phyloP scores from a whole-genome alignment of 1,140 invertebrate genomes.

The Cherax quadricarinatus region DNA sequence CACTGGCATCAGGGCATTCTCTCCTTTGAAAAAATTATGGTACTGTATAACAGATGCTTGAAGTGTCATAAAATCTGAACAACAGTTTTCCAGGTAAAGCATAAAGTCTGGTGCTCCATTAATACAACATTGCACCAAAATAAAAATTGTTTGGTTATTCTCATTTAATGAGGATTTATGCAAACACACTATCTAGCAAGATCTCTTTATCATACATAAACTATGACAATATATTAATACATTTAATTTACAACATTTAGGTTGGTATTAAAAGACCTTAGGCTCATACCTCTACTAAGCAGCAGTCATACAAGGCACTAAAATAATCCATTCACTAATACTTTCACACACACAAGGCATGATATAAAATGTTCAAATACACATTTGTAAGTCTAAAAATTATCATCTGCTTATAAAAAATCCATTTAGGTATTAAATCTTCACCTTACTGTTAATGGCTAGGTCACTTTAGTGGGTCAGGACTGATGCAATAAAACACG shows the following conservation, averaged over 20 bases:
- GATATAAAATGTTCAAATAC: constrained; percentile 11
- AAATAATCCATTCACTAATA: constrained; percentile 1
- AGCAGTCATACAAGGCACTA: background rate
- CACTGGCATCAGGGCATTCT: too few relatives aligned
- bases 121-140: too few relatives aligned
- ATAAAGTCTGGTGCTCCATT: too few relatives aligned
- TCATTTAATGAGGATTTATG: background rate
- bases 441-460: background rate
- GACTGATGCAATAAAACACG: background rate
- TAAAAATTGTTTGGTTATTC: too few relatives aligned
- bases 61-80: too few relatives aligned
- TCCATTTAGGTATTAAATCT: background rate
- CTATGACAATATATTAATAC: constrained; percentile 17
- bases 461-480: constrained; percentile 14
- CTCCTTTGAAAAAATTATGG: too few relatives aligned
- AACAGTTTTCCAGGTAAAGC: too few relatives aligned
- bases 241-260: constrained; percentile 21
- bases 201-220: constrained; percentile 18
- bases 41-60: too few relatives aligned
- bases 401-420: background rate
- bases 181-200: background rate
- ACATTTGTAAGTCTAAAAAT: constrained; percentile 4
- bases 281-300: background rate
- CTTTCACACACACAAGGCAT: background rate
- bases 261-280: constrained; percentile 2